A percentile compares a stretch with the other conserved stretches of the same genome.
Evolutionary conservation across 2,888 invertebrate species (phyloP).

Genomic region (Eubasilissa splendida): DNA sequence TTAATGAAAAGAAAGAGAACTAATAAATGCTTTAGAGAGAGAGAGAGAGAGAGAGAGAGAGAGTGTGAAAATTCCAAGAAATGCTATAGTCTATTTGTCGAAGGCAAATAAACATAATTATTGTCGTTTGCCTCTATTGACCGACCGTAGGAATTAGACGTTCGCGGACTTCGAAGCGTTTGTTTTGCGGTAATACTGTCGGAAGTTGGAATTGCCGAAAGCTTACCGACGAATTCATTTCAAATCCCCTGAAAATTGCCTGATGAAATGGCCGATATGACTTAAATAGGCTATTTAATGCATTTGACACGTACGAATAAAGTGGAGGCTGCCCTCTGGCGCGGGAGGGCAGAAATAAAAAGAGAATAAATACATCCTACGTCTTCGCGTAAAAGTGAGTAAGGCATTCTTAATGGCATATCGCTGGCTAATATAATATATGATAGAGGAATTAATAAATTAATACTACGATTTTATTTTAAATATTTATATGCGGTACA

Average conservation of each 20-base stretch:
- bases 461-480: slow-evolving; percentile 38
- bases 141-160: slow-evolving; percentile 19
- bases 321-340: slow-evolving; percentile 41
- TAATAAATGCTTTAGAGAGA: too few species aligned
- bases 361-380: slow-evolving; percentile 30
- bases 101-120: slow-evolving; percentile 29
- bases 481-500: not conserved
- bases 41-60: not conserved
- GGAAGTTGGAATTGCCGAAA: slow-evolving; percentile 32
- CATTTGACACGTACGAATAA: slow-evolving; percentile 66
- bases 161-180: slow-evolving; percentile 25
- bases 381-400: slow-evolving; percentile 46
- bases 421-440: slow-evolving; percentile 52
- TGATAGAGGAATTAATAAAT: slow-evolving; percentile 57
- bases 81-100: slow-evolving; percentile 11
- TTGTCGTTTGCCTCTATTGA: slow-evolving; percentile 26
- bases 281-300: slow-evolving; percentile 73
- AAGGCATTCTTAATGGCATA: slow-evolving; percentile 54
- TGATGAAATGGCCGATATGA: slow-evolving; percentile 60
- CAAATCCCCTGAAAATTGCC: slow-evolving; percentile 58
- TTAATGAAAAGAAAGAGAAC: too few species aligned
- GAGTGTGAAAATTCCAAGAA: slow-evolving; percentile 1
- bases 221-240: slow-evolving; percentile 52
- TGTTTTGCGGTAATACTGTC: slow-evolving; percentile 42
- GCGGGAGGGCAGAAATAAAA: slow-evolving; percentile 44